Base-by-base conservation (phyloP, 1,140 invertebrate species). In the Sycophaga agraensis region DNA sequence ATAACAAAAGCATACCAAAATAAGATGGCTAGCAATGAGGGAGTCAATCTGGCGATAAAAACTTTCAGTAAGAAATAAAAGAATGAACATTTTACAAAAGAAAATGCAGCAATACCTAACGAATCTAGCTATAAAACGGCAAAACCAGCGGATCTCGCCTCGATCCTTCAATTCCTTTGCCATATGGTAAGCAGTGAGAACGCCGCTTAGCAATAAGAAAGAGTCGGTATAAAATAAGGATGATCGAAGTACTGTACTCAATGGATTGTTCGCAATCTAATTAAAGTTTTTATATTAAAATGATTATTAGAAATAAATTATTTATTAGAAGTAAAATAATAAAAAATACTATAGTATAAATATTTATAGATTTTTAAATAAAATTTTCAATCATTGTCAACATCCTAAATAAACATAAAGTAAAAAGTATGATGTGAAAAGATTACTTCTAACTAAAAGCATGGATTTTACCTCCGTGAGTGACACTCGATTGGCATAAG, bases 1-100 rank as follows among this genome's bases (percentile, higher is more conserved):
- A 87, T 84, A 2, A 91, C 78, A 68, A 86, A 89, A 0, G 87
- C 85, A 67, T 89, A 89, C 76, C 87, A 88, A 46, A 87, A 81
- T 9, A 91, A 70, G 9, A 89, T 82, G 0, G 86, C 84, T 51
- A 88, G 68, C 3, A 91, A 76, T 1, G 87, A 83, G 37, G 89
- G 89, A 2, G 88, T 86, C 69, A 88, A 74, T 72, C 87, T 81
- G 67, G 55, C 67, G 14, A 12, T 46, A 64, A 55, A 59, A 50
- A 69, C 40, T 54, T 53, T 39, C 8, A n/a, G 43, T 16, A 49
- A 43, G 39, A 17, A 31, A 57, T 26, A 50, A 31, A 26, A 2
- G 14, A 39, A 22, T 46, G 35, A 42, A 39, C 46, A 8, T 22
- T 54, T 58, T 50, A 40, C 54, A 58, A 37, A 28, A 21, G 31